Evolutionary conservation across 2,113 vertebrate genomes (phyloP).

Genomic region (Nothoprocta perdicaria): DNA sequence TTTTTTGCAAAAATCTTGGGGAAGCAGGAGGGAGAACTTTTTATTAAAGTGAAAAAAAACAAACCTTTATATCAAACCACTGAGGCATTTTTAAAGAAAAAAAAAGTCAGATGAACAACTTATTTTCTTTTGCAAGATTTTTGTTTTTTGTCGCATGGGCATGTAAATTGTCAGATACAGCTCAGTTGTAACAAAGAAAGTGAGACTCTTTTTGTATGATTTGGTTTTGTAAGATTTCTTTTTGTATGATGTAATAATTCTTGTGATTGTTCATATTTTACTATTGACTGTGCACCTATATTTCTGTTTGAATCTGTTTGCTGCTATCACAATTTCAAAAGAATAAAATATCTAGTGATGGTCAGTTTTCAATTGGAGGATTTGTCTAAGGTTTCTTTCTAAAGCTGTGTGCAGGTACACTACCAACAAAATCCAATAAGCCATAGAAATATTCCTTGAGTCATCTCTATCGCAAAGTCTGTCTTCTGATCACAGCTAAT

Average conservation of each 20-base stretch:
- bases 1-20: not conserved
- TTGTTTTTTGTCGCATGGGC: not conserved
- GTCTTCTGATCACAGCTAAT: not conserved
- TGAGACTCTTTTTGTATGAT: not conserved
- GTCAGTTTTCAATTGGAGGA: not conserved
- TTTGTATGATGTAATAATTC: not conserved
- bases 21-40: not conserved
- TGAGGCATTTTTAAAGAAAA: not conserved
- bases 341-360: not conserved
- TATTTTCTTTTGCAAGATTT: not conserved
- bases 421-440: not conserved
- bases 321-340: not conserved
- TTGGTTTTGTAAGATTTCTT: not conserved
- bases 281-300: not conserved
- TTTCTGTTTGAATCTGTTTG: not conserved
- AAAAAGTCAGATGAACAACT: not conserved
- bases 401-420: not conserved
- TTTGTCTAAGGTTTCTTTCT: conserved; percentile 4
- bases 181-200: not conserved
- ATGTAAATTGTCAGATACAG: not conserved
- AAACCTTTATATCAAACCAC: not conserved
- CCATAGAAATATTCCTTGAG: not conserved
- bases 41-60: not conserved
- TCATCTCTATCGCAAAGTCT: not conserved
- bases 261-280: not conserved